phyloP scores from a whole-genome alignment of 2,888 invertebrate genomes.

The Pterostichus madidus region DNA sequence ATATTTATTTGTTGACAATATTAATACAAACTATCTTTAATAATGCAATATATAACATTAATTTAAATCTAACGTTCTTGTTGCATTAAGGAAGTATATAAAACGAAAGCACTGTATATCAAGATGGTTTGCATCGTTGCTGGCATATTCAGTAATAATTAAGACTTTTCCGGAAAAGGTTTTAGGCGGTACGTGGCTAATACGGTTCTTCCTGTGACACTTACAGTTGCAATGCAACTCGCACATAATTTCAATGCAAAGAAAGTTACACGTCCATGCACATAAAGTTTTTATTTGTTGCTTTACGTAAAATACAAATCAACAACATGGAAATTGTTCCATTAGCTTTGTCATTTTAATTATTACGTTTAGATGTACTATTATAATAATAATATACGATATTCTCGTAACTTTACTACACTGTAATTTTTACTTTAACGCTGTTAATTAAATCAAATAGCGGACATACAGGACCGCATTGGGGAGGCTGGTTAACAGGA shows the following conservation, averaged over 20 bases:
- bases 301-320: constrained; percentile 4
- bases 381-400: not conserved
- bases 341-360: constrained; percentile 5
- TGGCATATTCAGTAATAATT: constrained; percentile 36
- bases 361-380: not conserved
- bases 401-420: no score
- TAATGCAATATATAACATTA: constrained; percentile 26
- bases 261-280: constrained; percentile 19
- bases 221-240: constrained; percentile 11
- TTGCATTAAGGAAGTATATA: constrained; percentile 43
- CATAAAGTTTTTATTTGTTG: not conserved
- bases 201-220: constrained; percentile 54
- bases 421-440: no score
- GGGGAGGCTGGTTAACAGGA: no score
- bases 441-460: no score
- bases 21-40: not conserved
- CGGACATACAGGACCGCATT: no score
- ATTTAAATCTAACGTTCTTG: constrained; percentile 19
- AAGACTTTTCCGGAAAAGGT: constrained; percentile 58
- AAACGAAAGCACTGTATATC: constrained; percentile 46
- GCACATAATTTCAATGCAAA: constrained; percentile 5
- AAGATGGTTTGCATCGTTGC: constrained; percentile 45
- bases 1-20: no score
- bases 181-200: constrained; percentile 45
- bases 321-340: not conserved